Base-by-base conservation (phyloP, 2,113 vertebrate genomes). In the Oriolus oriolus region DNA sequence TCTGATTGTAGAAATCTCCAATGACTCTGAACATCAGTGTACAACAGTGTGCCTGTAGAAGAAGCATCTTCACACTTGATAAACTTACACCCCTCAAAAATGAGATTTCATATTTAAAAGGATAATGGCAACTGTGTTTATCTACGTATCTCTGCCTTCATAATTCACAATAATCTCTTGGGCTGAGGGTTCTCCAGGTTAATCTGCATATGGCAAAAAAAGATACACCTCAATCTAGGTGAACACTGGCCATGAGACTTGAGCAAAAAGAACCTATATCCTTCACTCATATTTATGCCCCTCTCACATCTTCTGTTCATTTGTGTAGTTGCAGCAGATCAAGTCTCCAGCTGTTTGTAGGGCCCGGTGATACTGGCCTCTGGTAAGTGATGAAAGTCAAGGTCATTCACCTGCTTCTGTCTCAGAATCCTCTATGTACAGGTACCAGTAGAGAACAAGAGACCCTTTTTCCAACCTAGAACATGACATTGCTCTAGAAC, bases 261-360 rank as follows among this genome's bases (percentile, higher is more conserved):
- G n/a, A 59, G n/a, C 13, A 33, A 20, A 83, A 47, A 10, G 21
- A 26, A 11, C 6, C 21, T 35, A 0, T 16, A 14, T 42, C 2
- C 3, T 28, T 64, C 12, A 12, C 18, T 76, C 1, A 1, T 24
- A 6, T 57, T 73, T 73, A 22, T 57, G 22, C 10, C 7, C 8
- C 15, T 53, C 23, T 85, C 8, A 1, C 21, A n/a, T 59, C 7
- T 24, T 10, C 13, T 74, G 13, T 19, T 71, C 5, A 4, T 50
- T 33, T 57, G 28, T n/a, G 16, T 27, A 45, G 15, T 39, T 41
- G 26, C 5, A 9, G 18, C 47, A 70, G 35, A 21, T 26, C 16
- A 61, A 13, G 30, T 73, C 11, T 21, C 26, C 33, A 63, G 24
- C 15, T 1, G 0, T 9, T 1, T 16, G 39, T 4, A 66, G 64